Base-by-base conservation (phyloP, 2,888 invertebrate species). In the Listrodromus nycthemerus region DNA sequence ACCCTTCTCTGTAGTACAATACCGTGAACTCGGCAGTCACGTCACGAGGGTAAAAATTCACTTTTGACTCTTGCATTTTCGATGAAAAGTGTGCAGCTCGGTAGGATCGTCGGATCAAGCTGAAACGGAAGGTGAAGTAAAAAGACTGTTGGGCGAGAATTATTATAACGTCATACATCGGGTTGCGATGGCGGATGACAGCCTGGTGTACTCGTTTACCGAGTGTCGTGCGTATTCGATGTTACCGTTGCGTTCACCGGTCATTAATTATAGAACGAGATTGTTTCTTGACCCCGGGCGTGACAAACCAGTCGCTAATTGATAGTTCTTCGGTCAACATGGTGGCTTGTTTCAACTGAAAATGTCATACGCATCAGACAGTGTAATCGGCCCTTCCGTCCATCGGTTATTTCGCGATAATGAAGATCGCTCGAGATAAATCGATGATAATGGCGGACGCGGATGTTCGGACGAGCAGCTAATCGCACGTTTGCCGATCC, bases 241-340 rank as follows among this genome's bases (percentile, higher is more conserved):
- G 74, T 74, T 74, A 63, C 21, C 74, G n/a, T 50, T 33, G 58
- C 67, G 58, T 67, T 61, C 61, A 80, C 67, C 48, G 67, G 58
- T 67, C 27, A 80, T 80, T 67, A 74, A 67, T 74, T 74, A 80
- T 58, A 55, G 50, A 33, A 80, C 74, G 67, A 74, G 80, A 74
- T 80, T 27, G 48, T 67, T 67, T 80, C 73, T 58, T 61, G 65
- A 79, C 52, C n/a, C 52, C 21, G 6, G 52, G 27, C 65, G 55
- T 33, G 50, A 66, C 52, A 52, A 19, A 33, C 41, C 37, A 41
- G 48, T 67, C 58, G 67, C 55, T 66, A 66, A 66, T 66, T 55
- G 48, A 80, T 27, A 41, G 73, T 74, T 80, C 61, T 80, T 80
- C 73, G 10, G 45, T 63, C 55, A 80, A 80, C 66, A 21, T 37